Conservation (phyloP, 2,888 invertebrate species). For the Deroplatys truncata region DNA sequence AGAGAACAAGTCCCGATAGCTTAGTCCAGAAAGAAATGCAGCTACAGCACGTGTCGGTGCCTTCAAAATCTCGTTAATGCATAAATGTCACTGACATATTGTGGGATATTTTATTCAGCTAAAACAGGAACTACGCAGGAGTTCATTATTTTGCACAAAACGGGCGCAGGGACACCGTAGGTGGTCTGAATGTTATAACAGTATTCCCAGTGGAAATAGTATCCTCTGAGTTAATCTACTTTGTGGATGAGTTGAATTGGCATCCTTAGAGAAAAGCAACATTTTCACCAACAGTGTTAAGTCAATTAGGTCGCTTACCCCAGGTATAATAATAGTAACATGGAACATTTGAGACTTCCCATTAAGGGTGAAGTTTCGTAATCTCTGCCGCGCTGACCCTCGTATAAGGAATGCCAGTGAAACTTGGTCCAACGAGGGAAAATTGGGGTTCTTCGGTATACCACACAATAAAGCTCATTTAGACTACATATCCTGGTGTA, state of each 20-base stretch:
- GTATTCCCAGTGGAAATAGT: too few relatives aligned
- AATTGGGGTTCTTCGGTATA: not conserved
- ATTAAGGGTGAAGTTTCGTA: not conserved
- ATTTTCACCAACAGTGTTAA: not conserved
- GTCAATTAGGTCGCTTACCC: not conserved
- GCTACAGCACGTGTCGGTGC: too few relatives aligned
- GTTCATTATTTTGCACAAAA: not conserved
- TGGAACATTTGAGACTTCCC: not conserved
- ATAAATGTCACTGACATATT: too few relatives aligned
- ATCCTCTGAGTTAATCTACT: not conserved
- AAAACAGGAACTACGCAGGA: not conserved
- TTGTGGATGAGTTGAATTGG: not conserved
- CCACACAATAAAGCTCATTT: not conserved
- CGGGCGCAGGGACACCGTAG: not conserved
- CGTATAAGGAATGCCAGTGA: not conserved
- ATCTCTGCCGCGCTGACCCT: not conserved
- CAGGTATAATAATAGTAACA: not conserved
- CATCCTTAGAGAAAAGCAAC: not conserved
- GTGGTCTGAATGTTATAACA: not conserved
- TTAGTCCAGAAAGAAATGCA: too few relatives aligned
- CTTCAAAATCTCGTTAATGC: too few relatives aligned
- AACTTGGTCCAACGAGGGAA: not conserved
- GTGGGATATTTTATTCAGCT: too few relatives aligned
- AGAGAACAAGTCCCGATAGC: too few relatives aligned
- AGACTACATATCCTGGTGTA: not conserved